Evolutionary conservation across 53 echinoderm and acorn worm genomes (phyloP).

Genomic region (Crossaster papposus): DNA sequence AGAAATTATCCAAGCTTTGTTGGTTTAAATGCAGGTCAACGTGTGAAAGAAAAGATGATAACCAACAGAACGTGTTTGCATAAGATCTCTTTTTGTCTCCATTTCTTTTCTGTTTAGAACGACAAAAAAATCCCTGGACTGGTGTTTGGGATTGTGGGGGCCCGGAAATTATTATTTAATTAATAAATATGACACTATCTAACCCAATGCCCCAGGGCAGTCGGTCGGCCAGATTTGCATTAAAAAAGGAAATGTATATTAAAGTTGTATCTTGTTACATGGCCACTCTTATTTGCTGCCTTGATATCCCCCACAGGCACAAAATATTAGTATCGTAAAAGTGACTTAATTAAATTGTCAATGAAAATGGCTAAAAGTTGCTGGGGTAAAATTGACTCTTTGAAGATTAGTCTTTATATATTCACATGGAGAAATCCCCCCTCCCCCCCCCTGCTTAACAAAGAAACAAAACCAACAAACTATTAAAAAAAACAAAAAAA

Average conservation of each 20-base stretch:
- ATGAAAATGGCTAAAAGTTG: not conserved
- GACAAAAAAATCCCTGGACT: constrained; percentile 11
- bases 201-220: constrained; percentile 6
- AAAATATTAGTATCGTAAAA: not conserved
- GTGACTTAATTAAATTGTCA: constrained; percentile 23
- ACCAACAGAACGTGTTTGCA: constrained; percentile 25
- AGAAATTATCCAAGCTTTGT: constrained; percentile 29
- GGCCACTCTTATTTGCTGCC: constrained; percentile 20
- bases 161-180: constrained; percentile 63
- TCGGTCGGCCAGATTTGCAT: not conserved
- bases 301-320: constrained; percentile 12
- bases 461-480: no score
- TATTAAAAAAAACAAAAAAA: no score
- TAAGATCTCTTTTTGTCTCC: constrained; percentile 1
- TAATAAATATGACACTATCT: constrained; percentile 59
- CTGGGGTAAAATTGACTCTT: constrained; percentile 1
- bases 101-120: not conserved
- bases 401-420: not conserved
- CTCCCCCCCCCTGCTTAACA: no score
- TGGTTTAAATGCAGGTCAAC: constrained; percentile 59
- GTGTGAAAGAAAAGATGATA: constrained; percentile 55
- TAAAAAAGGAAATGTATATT: constrained; percentile 42
- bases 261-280: constrained; percentile 50
- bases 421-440: not conserved
- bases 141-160: constrained; percentile 7